Evolutionary conservation across 2,113 vertebrate species (phyloP).

Genomic region (Gavialis gangeticus): DNA sequence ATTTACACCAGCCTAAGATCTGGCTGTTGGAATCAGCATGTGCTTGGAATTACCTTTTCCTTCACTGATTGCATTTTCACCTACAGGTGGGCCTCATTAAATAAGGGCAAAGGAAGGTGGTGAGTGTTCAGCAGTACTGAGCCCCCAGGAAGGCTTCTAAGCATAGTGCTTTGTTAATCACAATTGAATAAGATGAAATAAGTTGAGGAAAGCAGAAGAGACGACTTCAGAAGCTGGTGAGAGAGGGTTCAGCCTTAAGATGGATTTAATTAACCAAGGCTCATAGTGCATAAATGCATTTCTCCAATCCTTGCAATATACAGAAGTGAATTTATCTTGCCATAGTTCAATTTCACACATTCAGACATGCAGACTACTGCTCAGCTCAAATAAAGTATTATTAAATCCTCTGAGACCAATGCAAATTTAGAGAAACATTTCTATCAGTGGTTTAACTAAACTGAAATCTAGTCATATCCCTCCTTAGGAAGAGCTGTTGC

Average conservation of each 20-base stretch:
- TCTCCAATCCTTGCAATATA: constrained; percentile 31
- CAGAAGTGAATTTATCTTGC: constrained; percentile 5
- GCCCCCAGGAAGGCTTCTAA: constrained; percentile 50
- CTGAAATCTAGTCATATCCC: constrained; percentile 10
- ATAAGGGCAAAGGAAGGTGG: not conserved
- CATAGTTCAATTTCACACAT: constrained; percentile 18
- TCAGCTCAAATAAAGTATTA: constrained; percentile 47
- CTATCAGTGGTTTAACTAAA: constrained; percentile 30
- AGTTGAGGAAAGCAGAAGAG: constrained; percentile 36
- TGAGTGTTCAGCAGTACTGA: constrained; percentile 18
- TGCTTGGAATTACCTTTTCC: constrained; percentile 38
- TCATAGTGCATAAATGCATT: constrained; percentile 53
- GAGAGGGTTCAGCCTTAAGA: constrained; percentile 37
- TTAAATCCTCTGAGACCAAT: not conserved
- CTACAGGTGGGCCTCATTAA: constrained; percentile 17
- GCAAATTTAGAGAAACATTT: constrained; percentile 17
- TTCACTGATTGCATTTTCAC: constrained; percentile 14
- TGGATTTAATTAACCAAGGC: constrained; percentile 33
- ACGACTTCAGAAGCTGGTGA: constrained; percentile 54
- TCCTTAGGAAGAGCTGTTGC: not conserved
- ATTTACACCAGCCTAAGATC: constrained; percentile 17
- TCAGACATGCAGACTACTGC: constrained; percentile 24
- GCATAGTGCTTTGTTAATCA: constrained; percentile 55
- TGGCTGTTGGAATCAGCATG: constrained; percentile 14
- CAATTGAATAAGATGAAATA: constrained; percentile 61